phyloP scores from a whole-genome alignment of 2,888 invertebrate species.

The Ormyrus rosae region DNA sequence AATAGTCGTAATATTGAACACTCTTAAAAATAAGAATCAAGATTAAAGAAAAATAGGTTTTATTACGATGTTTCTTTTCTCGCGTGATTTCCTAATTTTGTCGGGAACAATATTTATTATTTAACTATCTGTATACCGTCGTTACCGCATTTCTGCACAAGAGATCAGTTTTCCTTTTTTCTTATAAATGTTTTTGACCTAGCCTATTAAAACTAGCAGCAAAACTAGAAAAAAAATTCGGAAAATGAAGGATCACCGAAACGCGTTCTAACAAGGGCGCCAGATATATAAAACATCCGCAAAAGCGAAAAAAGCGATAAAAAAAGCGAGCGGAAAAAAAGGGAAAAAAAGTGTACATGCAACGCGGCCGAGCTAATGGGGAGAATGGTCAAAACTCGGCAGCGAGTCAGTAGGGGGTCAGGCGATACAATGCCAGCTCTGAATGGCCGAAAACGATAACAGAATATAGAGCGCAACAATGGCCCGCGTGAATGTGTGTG shows the following conservation, averaged over 20 bases:
- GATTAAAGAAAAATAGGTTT: no score
- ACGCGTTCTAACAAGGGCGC: conserved; percentile 32
- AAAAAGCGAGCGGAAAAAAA: conserved; percentile 22
- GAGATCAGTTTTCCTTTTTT: no score
- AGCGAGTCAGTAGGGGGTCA: neutral
- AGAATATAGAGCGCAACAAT: conserved; percentile 51
- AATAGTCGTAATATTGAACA: no score
- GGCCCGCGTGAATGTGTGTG: conserved; percentile 9
- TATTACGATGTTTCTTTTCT: no score
- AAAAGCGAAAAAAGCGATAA: conserved; percentile 42
- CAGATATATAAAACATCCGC: conserved; percentile 40
- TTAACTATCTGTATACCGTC: no score
- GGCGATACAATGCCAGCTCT: conserved; percentile 30
- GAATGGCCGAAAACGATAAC: conserved; percentile 52
- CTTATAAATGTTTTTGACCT: no score
- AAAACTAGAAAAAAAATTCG: conserved; percentile 33
- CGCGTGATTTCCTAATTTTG: no score
- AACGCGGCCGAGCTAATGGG: conserved; percentile 53
- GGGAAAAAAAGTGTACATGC: conserved; percentile 38
- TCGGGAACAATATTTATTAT: no score
- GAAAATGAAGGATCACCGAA: conserved; percentile 37
- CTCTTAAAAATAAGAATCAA: no score
- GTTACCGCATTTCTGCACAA: no score
- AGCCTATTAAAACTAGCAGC: no score
- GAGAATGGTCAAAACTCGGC: conserved; percentile 55